Evolutionary conservation across 2,113 vertebrate genomes (phyloP).

Genomic region (Procavia capensis): DNA sequence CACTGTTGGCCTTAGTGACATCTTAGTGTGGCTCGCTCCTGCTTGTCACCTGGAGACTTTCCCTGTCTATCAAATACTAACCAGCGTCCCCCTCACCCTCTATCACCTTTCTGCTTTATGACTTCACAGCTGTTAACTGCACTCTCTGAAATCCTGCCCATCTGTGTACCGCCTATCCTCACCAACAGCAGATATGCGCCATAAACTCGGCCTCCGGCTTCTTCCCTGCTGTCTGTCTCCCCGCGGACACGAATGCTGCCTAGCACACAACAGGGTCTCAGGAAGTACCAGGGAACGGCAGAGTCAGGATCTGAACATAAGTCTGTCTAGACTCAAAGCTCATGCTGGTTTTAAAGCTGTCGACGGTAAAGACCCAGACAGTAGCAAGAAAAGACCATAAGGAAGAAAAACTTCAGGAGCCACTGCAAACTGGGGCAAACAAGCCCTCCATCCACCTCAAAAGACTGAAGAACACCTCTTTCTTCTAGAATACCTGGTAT

Average conservation of each 20-base stretch:
- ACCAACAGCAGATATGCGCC: no score
- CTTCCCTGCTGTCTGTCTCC: not conserved
- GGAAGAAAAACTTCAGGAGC: not conserved
- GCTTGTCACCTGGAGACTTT: not conserved
- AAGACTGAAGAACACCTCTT: not conserved
- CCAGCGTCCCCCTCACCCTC: no score
- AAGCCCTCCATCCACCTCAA: not conserved
- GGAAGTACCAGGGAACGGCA: not conserved
- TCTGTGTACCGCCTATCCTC: not conserved
- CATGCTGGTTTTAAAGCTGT: not conserved
- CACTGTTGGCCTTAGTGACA: fast-evolving
- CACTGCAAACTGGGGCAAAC: not conserved
- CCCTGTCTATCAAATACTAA: not conserved
- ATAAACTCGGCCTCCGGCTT: not conserved
- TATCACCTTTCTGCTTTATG: not conserved
- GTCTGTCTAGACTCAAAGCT: not conserved
- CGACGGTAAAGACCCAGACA: fast-evolving
- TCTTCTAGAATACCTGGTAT: not conserved
- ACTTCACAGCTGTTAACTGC: no score
- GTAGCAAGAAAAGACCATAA: not conserved
- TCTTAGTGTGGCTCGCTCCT: not conserved
- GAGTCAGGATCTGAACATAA: not conserved
- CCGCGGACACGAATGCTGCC: fast-evolving
- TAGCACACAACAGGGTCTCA: not conserved
- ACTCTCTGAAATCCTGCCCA: not conserved